Evolutionary conservation across 2,797 vertebrate genomes (phyloP), one percentile per base, ranked within the genome.

Genomic region (Molossus alvarezi): DNA sequence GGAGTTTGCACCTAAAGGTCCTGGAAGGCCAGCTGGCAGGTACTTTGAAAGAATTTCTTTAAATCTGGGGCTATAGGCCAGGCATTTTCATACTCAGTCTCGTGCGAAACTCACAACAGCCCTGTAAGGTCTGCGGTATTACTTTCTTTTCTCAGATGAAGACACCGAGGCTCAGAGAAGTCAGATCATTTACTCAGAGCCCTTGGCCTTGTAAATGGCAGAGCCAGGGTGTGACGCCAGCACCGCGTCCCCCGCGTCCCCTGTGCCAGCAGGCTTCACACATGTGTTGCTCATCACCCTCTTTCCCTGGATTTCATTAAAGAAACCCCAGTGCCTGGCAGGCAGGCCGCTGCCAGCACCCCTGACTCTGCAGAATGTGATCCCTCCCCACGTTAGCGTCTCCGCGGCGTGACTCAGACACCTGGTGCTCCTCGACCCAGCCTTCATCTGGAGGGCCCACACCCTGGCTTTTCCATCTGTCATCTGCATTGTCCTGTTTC

Each of bases 291-390:
- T 86, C 92, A 95, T 95, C 48, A 37, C 23, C 57, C 45, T 37
- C 8, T 5, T 73, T 73, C 82, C 95, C 91, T 97, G 96, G 92
- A 82, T 95, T 97, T 97, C 85, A 13, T 41, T 95, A 96, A 92
- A 88, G 91, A 91, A 97, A 76, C 25, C 87, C 90, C 4, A 0
- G 84, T 57, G 69, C 1, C 18, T 92, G 92, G 73, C 96, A 96
- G 69, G 86, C 82, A 23, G 83, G 71, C 93, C 6, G 15, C 88
- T 67, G 77, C 64, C 91, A 93, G 73, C 85, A 18, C 76, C 89
- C 76, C 84, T 80, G 91, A 69, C 92, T 92, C 79, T 95, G 81
- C 84, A 97, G 94, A 96, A 87, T 85, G 21, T 0, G 79, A 3
- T 94, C 48, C 89, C 97, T 90, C 25, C 90, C 48, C 37, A 20